Evolutionary conservation across 2,888 invertebrate genomes (phyloP), one percentile per base, ranked within the genome.

Genomic region (Emesis furor): DNA sequence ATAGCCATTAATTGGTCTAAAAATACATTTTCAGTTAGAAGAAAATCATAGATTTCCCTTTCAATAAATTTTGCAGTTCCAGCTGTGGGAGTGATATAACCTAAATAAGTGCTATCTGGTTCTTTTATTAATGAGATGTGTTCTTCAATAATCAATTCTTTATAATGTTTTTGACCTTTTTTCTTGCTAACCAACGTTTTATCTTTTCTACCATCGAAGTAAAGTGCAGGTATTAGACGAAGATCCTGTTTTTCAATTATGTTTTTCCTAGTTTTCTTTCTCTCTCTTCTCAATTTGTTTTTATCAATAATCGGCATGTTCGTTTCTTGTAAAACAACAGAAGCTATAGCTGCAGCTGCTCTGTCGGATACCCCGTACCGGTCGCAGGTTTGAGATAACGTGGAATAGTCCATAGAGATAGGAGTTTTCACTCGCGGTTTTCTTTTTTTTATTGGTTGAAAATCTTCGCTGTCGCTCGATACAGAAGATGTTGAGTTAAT

Each of bases 191-290:
- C 74, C 17, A 78, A 55, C 14, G 83, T 86, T 74, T 73, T 51
- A 82, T 35, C 83, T 59, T 86, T 84, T 65, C 78, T 78, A 12
- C 83, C 80, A 51, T 78, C 83, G 73, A 83, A 24, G 24, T 24
- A 24, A 24, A 24, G 24, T 24, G 24, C 24, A 24, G 24, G 24
- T 24, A 24, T 24, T 78, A 65, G 78, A 80, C 72, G 3, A 42
- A 55, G 12, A 12, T 3, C 30, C 4, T 30, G 39, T 59, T 68
- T n/a, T 32, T 37, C 42, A 35, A 42, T 51, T 39, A 73, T 39
- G 35, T 72, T 39, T 55, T 76, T 32, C 72, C 75, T 65, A 42
- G 14, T 77, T 73, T 85, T 65, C 1, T 7, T 24, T 62, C 77
- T 55, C 24, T 24, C 24, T 24, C 24, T 17, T 39, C 10, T 39